phyloP scores from a whole-genome alignment of 2,797 vertebrate species.

The Momotus momota region DNA sequence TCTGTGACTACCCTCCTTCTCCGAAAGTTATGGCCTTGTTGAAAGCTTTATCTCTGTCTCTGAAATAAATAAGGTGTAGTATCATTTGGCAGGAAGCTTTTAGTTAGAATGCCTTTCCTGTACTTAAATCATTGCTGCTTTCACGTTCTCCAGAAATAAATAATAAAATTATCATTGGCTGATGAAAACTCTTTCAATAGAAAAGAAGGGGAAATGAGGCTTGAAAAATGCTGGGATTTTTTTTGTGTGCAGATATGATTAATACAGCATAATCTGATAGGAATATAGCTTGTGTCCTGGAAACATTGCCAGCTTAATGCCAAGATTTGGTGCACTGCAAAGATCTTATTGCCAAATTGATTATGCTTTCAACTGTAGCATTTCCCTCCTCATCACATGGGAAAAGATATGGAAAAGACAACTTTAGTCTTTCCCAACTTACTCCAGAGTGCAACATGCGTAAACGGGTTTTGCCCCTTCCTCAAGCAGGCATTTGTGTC shows the following conservation, averaged over 20 bases:
- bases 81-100: neutral
- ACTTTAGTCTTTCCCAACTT: neutral
- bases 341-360: conserved; percentile 24
- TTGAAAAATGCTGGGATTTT: neutral
- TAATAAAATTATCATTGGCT: neutral
- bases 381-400: neutral
- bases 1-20: neutral
- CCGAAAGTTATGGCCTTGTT: neutral
- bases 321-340: neutral
- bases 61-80: neutral
- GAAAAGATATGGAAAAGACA: neutral
- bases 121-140: conserved; percentile 6
- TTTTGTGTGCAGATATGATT: conserved; percentile 10
- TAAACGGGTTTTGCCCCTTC: conserved; percentile 32
- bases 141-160: neutral
- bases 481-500: neutral
- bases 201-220: neutral
- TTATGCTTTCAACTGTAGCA: neutral
- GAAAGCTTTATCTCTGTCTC: neutral
- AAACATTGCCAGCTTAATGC: conserved; percentile 9
- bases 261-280: conserved; percentile 11
- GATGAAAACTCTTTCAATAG: conserved; percentile 23
- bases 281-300: conserved; percentile 3
- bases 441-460: neutral
- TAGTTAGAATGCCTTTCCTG: conserved; percentile 11